Conservation (phyloP, 2,113 vertebrate species). For the Caracal caracal region DNA sequence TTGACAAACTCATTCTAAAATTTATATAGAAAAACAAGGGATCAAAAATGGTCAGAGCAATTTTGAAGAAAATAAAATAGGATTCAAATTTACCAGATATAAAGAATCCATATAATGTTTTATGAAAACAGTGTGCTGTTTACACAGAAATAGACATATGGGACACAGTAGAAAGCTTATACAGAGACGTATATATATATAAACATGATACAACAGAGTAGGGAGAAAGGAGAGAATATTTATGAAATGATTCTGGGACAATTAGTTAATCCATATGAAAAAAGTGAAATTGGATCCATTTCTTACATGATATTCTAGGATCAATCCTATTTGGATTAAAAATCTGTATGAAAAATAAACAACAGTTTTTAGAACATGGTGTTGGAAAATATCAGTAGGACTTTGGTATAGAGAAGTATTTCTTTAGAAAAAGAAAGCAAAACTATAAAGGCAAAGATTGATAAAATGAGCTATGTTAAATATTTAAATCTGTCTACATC, state of each 20-base stretch:
- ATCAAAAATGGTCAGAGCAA: background rate
- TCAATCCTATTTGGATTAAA: background rate
- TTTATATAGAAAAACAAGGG: background rate
- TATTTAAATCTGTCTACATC: slow-evolving; percentile 28
- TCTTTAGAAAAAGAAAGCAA: slow-evolving; percentile 35
- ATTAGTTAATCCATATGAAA: background rate
- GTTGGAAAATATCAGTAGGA: background rate
- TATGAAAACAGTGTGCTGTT: background rate
- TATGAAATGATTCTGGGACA: background rate
- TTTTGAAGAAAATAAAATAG: slow-evolving; percentile 18
- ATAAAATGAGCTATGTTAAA: slow-evolving; percentile 6
- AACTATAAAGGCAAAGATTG: background rate
- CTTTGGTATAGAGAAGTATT: background rate
- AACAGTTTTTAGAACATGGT: background rate
- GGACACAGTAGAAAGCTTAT: background rate
- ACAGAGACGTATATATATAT: background rate
- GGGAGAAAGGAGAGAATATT: background rate
- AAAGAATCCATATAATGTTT: background rate
- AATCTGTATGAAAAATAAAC: background rate
- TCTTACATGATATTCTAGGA: background rate
- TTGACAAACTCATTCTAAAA: background rate
- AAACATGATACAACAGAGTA: background rate
- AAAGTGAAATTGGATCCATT: background rate
- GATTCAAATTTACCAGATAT: background rate
- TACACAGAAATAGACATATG: background rate